These are phyloP conservation scores for Pardosa pseudoannulata DNA, from an alignment of 2,888 invertebrate genomes.

Conservation along the genomic window DNA sequence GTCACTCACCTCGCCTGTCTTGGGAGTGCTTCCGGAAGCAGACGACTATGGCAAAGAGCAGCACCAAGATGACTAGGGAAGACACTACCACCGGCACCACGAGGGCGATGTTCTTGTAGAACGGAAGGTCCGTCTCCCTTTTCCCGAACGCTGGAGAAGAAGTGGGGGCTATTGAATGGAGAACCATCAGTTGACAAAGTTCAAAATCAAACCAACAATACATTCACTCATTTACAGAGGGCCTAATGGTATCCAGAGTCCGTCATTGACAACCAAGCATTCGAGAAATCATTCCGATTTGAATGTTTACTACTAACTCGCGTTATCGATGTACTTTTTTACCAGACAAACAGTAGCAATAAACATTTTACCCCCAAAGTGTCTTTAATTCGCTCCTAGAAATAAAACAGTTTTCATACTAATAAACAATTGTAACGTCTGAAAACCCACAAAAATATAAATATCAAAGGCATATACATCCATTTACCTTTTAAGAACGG, in stretches of 20 bases:
- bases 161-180: constrained; percentile 55
- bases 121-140: constrained; percentile 57
- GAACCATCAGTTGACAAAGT: background rate
- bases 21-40: constrained; percentile 64
- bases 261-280: constrained; percentile 21
- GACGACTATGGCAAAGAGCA: constrained; percentile 60
- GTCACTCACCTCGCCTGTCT: constrained; percentile 43
- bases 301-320: too few species aligned
- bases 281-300: too few species aligned
- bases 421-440: too few species aligned
- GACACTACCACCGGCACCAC: constrained; percentile 64
- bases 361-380: too few species aligned
- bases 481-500: too few species aligned
- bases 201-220: background rate
- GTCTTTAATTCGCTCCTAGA: too few species aligned
- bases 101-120: constrained; percentile 64
- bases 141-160: constrained; percentile 67
- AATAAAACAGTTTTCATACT: too few species aligned
- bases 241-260: constrained; percentile 64
- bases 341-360: too few species aligned
- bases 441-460: too few species aligned
- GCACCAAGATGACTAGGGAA: constrained; percentile 56
- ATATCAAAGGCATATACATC: too few species aligned
- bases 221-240: constrained; percentile 41
- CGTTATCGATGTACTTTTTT: too few species aligned